A percentile compares a stretch with the other conserved stretches of the same genome.
These are phyloP conservation scores for Peromyscus melanophrys DNA, from an alignment of 2,797 vertebrate genomes.

Conservation along the genomic window DNA sequence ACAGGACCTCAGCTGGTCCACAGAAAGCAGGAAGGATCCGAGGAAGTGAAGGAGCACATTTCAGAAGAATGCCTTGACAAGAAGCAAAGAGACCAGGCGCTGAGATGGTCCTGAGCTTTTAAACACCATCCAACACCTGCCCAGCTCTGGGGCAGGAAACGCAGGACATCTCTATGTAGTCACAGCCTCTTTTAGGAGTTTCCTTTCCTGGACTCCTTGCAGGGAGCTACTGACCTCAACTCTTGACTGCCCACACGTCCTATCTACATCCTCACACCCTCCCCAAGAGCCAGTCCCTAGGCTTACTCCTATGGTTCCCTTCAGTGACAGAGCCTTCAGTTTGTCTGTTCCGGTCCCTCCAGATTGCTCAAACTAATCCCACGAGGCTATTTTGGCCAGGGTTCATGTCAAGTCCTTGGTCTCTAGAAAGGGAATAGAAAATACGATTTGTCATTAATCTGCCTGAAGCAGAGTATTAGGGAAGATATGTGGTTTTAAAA, in stretches of 20 bases:
- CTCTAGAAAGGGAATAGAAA: conserved; percentile 48
- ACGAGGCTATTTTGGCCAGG: background rate
- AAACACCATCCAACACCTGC: background rate
- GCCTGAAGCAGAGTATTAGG: conserved; percentile 43
- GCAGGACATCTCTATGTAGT: background rate
- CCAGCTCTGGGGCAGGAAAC: background rate
- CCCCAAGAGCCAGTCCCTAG: background rate
- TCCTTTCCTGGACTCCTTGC: background rate
- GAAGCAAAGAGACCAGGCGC: background rate
- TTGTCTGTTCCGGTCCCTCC: background rate
- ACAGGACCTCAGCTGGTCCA: background rate
- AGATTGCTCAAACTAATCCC: conserved; percentile 1
- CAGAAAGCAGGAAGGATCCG: background rate
- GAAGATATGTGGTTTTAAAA: conserved; percentile 64
- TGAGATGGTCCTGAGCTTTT: background rate
- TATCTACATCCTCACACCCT: background rate
- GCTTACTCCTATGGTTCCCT: background rate
- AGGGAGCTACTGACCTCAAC: background rate
- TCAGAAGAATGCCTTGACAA: background rate
- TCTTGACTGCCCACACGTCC: background rate
- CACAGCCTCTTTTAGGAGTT: background rate
- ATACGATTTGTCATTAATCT: conserved; percentile 52
- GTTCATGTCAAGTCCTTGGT: background rate
- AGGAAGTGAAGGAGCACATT: background rate
- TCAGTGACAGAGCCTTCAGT: background rate